Conservation (phyloP, 2,113 vertebrate genomes). For the Thinocorus orbignyianus region DNA sequence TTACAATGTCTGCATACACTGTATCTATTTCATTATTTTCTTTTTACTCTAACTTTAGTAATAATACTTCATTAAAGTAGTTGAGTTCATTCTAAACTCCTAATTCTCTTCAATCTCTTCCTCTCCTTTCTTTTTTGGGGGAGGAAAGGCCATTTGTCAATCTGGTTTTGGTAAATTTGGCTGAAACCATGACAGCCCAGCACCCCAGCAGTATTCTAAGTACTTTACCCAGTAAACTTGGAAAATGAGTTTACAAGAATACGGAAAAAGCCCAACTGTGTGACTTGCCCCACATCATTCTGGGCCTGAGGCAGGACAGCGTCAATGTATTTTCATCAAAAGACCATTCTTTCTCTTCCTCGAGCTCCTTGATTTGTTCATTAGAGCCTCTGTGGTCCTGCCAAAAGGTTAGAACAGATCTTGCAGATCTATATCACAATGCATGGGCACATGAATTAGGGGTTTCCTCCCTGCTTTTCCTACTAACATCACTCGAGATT, state of each 20-base stretch:
- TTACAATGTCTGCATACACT: too few species aligned
- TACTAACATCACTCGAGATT: background rate
- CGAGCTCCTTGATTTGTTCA: background rate
- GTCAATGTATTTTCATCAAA: background rate
- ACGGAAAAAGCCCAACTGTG: background rate
- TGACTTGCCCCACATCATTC: background rate
- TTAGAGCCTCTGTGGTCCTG: background rate
- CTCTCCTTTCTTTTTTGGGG: too few species aligned
- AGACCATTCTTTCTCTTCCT: background rate
- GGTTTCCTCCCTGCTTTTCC: background rate
- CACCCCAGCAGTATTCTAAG: background rate
- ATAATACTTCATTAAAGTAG: too few species aligned
- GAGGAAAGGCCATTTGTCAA: too few species aligned
- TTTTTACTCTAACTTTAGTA: too few species aligned
- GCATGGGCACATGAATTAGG: fast-evolving
- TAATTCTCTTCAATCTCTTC: too few species aligned
- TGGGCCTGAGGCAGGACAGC: background rate
- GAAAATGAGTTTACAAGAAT: background rate
- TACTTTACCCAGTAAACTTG: background rate
- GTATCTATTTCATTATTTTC: too few species aligned
- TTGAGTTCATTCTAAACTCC: too few species aligned
- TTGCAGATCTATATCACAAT: background rate
- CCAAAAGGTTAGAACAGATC: background rate
- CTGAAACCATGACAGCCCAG: background rate
- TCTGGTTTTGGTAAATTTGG: too few species aligned